Evolutionary conservation across 2,113 vertebrate genomes (phyloP).

Genomic region (Asarcornis scutulata): DNA sequence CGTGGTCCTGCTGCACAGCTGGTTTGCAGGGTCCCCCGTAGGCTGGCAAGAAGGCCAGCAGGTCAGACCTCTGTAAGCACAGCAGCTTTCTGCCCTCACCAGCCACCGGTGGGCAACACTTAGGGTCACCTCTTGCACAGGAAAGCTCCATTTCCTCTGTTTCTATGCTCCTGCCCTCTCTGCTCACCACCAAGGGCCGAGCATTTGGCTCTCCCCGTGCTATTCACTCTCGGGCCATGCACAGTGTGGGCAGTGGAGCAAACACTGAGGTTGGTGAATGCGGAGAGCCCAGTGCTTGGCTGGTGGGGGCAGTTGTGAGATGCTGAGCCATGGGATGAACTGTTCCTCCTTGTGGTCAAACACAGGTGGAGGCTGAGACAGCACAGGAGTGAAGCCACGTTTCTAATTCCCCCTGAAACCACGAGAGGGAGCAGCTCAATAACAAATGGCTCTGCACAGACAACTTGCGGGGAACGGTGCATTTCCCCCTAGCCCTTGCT

Average conservation of each 20-base stretch:
- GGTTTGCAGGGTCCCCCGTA: neutral
- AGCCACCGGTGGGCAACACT: neutral
- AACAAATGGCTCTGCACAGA: neutral
- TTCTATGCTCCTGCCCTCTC: neutral
- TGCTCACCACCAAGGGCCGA: rapidly evolving
- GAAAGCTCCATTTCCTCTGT: neutral
- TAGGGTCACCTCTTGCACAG: neutral
- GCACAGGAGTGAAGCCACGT: rapidly evolving
- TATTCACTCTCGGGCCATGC: neutral
- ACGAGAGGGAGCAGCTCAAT: constrained; percentile 52
- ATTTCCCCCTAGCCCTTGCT: neutral
- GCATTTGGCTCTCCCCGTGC: neutral
- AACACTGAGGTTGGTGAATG: neutral
- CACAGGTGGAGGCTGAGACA: neutral
- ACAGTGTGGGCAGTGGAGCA: rapidly evolving
- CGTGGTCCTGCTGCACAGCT: neutral
- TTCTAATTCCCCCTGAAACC: neutral
- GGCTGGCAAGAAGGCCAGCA: rapidly evolving
- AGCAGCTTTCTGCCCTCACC: neutral
- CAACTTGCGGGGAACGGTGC: neutral
- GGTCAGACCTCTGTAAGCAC: rapidly evolving
- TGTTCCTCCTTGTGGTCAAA: neutral
- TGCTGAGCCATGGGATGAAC: neutral
- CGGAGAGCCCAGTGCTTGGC: rapidly evolving
- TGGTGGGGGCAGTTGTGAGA: neutral